A percentile compares a stretch with the other conserved stretches of the same genome.
phyloP scores from a whole-genome alignment of 2,797 vertebrate species.

The Orientallactaga sibirica region DNA sequence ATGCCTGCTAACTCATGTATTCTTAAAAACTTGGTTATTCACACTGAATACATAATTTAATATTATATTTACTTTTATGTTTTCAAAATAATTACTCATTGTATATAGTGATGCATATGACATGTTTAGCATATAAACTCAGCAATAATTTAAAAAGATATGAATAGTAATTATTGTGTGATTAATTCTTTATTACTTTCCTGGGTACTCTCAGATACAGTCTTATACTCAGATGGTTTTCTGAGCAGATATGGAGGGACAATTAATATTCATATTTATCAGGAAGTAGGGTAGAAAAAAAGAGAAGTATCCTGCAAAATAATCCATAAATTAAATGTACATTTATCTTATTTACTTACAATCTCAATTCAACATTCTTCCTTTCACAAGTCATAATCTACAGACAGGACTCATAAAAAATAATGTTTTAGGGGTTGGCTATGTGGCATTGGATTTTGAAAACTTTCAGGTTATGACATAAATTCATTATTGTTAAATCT shows the following conservation, averaged over 20 bases:
- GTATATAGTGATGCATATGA: neutral
- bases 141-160: slow-evolving; percentile 14
- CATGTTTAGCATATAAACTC: neutral
- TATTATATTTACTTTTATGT: neutral
- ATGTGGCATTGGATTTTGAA: neutral
- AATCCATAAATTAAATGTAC: neutral
- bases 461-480: neutral
- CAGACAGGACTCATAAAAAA: neutral
- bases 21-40: neutral
- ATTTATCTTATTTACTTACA: neutral
- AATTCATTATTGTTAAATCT: slow-evolving; percentile 50
- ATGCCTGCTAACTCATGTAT: neutral
- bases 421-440: neutral
- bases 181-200: neutral
- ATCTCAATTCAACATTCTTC: neutral
- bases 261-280: neutral
- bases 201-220: neutral
- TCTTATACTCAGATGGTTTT: neutral
- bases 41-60: neutral
- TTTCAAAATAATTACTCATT: slow-evolving; percentile 23
- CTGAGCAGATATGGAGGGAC: neutral
- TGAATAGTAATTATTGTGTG: neutral
- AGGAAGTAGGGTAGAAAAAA: neutral
- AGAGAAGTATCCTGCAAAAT: neutral
- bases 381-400: neutral